Percentiles rank a stretch among this genome's conserved stretches.
Conservation (phyloP, 1,140 invertebrate genomes). For the Metaphire vulgaris region DNA sequence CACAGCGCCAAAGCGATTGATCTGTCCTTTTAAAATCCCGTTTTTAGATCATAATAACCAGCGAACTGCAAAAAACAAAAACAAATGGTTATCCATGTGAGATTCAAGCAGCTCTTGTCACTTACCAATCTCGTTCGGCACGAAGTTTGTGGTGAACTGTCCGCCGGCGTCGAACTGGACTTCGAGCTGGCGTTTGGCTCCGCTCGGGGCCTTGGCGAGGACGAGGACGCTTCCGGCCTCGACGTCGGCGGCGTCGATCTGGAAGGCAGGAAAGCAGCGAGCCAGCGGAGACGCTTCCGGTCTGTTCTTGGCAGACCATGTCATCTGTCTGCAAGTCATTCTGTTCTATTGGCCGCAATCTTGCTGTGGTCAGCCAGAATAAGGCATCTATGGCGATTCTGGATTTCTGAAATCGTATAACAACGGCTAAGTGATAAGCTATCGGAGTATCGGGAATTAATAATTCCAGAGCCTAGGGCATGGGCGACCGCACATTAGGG, state of each 20-base stretch:
- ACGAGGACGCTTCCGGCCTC: slow-evolving; percentile 74
- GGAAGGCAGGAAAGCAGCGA: slow-evolving; percentile 27
- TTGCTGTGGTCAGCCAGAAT: too few relatives aligned
- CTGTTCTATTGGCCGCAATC: too few relatives aligned
- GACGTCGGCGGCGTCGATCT: slow-evolving; percentile 63
- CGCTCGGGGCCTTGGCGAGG: slow-evolving; percentile 78
- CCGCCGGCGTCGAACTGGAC: slow-evolving; percentile 62
- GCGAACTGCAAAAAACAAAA: too few relatives aligned
- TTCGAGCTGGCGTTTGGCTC: slow-evolving; percentile 63
- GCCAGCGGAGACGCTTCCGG: background rate
- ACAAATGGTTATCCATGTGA: too few relatives aligned
- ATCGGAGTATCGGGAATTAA: background rate
- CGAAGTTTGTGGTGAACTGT: slow-evolving; percentile 86
- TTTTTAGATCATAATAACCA: too few relatives aligned
- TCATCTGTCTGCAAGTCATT: background rate
- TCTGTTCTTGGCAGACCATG: background rate
- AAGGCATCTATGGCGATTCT: too few relatives aligned
- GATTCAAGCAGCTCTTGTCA: too few relatives aligned
- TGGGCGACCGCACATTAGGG: background rate
- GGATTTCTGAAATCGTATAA: background rate
- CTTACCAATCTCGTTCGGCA: slow-evolving; percentile 83
- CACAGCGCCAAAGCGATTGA: too few relatives aligned
- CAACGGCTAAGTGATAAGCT: background rate
- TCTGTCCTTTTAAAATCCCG: too few relatives aligned
- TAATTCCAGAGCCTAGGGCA: background rate